phyloP scores from a whole-genome alignment of 2,113 vertebrate species.

The Chamaetylas fuelleborni region DNA sequence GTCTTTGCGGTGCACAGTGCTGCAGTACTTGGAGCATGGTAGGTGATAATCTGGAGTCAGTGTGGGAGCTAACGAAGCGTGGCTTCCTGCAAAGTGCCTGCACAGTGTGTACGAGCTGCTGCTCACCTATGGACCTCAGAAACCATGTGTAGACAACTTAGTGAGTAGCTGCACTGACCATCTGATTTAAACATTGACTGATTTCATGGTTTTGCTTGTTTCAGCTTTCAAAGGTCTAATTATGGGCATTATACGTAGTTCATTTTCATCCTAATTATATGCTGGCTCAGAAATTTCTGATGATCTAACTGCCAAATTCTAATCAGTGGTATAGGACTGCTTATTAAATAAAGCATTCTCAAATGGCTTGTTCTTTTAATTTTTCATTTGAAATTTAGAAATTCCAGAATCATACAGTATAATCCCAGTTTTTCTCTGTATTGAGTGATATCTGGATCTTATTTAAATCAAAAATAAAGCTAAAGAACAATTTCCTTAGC shows the following conservation, averaged over 20 bases:
- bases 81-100: not conserved
- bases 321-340: not conserved
- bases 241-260: not conserved
- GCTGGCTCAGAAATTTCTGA: not conserved
- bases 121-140: not conserved
- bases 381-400: not conserved
- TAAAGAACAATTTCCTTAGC: not conserved
- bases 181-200: not conserved
- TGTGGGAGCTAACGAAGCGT: not conserved
- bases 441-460: not conserved
- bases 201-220: not conserved
- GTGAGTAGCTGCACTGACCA: not conserved
- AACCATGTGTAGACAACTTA: not conserved
- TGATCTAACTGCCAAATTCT: conserved; percentile 3
- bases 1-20: not conserved
- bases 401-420: not conserved
- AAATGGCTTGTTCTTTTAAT: not conserved
- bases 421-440: not conserved
- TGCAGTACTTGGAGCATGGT: not conserved
- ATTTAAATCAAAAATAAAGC: not conserved
- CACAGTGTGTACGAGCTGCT: not conserved
- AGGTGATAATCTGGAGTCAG: not conserved
- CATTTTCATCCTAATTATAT: not conserved
- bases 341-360: not conserved
- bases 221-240: not conserved